phyloP scores from a whole-genome alignment of 2,113 vertebrate genomes.

The Hippoglossus stenolepis region DNA sequence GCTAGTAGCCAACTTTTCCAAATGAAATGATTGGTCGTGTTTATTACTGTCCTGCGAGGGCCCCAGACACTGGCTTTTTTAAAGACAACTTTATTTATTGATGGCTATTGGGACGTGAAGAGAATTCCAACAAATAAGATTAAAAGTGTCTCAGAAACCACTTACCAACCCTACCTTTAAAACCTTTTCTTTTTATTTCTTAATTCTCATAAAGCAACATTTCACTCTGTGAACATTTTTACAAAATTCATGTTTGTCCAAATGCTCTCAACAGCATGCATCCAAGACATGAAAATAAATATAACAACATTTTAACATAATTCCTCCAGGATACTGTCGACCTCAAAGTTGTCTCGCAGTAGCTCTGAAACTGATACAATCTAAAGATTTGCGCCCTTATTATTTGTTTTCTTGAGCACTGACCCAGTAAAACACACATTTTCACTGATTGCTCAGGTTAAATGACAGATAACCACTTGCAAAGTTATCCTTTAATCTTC shows the following conservation, averaged over 20 bases:
- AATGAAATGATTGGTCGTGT: too few species aligned
- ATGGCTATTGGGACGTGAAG: too few species aligned
- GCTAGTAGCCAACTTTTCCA: too few species aligned
- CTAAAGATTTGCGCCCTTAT: neutral
- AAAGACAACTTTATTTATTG: too few species aligned
- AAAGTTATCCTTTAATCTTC: constrained; percentile 35
- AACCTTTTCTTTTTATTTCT: neutral
- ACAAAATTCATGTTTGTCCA: neutral
- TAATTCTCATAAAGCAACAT: neutral
- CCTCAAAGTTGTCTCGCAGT: neutral
- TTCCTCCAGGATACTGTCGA: neutral
- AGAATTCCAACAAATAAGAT: too few species aligned
- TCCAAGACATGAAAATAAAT: neutral
- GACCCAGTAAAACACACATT: constrained; percentile 21
- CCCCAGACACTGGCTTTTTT: too few species aligned
- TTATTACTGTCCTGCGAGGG: too few species aligned
- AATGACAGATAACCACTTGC: constrained; percentile 9
- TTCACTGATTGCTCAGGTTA: constrained; percentile 1
- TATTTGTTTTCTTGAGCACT: constrained; percentile 24
- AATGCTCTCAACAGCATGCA: neutral
- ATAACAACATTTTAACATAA: neutral
- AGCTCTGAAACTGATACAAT: neutral
- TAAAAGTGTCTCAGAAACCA: too few species aligned
- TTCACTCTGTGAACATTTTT: neutral
- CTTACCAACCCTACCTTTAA: too few species aligned